Percentiles rank a stretch among this genome's conserved stretches.
Conservation (phyloP, 2,113 vertebrate genomes). For the Helogale parvula region DNA sequence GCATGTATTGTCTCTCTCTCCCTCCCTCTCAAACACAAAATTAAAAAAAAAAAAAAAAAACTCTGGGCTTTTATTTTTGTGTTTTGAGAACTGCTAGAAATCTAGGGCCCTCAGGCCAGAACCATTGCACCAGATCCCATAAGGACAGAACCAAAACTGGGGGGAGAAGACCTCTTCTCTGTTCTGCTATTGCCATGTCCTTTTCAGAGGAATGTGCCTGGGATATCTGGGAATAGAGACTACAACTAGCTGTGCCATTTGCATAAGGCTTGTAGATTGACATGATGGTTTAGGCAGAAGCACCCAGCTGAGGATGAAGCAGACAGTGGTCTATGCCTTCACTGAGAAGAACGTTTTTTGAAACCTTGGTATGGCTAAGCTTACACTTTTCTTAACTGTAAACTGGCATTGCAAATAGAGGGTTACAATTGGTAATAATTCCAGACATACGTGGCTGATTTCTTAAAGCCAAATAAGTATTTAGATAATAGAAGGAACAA, state of each 20-base stretch:
- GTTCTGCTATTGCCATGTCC: neutral
- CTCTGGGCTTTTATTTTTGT: conserved; percentile 1
- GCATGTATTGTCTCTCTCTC: too few species aligned
- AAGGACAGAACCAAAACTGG: neutral
- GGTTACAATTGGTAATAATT: conserved; percentile 65
- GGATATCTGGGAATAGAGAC: neutral
- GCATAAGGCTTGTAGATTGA: neutral
- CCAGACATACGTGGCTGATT: conserved; percentile 46
- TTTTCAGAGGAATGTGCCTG: neutral
- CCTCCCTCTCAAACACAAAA: too few species aligned
- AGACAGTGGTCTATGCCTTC: neutral
- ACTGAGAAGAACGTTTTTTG: neutral
- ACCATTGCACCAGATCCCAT: neutral
- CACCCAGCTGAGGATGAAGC: neutral
- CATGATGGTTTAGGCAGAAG: neutral
- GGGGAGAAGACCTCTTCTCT: neutral
- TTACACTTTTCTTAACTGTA: conserved; percentile 25
- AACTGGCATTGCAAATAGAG: conserved; percentile 36
- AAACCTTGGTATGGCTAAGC: neutral
- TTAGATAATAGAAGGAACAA: conserved; percentile 75
- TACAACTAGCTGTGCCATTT: neutral
- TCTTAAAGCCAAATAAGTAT: conserved; percentile 67
- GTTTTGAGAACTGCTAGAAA: neutral
- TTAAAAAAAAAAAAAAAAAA: neutral
- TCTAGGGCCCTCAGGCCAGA: neutral